A percentile compares a stretch with the other conserved stretches of the same genome.
phyloP scores from a whole-genome alignment of 2,797 vertebrate species.

The Oceanodroma leucorhoa region DNA sequence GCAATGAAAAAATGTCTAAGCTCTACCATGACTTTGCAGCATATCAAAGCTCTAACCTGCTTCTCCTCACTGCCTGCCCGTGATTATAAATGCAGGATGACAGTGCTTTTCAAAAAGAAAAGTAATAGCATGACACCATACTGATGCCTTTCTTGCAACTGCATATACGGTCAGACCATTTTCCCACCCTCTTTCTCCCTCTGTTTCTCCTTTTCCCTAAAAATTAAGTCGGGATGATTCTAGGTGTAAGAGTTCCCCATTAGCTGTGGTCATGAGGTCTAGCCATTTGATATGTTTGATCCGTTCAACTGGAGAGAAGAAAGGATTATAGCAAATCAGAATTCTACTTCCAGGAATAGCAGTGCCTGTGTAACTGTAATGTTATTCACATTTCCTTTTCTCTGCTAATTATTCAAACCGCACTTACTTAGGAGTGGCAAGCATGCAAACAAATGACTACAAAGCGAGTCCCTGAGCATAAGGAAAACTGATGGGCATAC shows the following conservation, averaged over 20 bases:
- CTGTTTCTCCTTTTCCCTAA: neutral
- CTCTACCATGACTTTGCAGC: neutral
- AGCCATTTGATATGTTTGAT: neutral
- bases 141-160: neutral
- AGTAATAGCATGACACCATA: neutral
- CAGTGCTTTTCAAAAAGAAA: neutral
- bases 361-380: neutral
- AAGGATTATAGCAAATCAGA: neutral
- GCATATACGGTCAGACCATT: neutral
- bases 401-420: neutral
- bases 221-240: neutral
- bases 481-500: neutral
- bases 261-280: neutral
- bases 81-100: neutral
- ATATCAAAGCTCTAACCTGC: neutral
- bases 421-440: neutral
- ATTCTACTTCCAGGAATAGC: neutral
- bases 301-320: neutral
- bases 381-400: neutral
- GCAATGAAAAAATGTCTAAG: neutral
- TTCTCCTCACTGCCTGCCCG: neutral
- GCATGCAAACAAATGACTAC: rapidly evolving
- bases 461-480: neutral
- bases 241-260: neutral
- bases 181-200: neutral